These are phyloP conservation scores for Erebia epiphron DNA, from an alignment of 2,888 invertebrate genomes.

Conservation along the genomic window DNA sequence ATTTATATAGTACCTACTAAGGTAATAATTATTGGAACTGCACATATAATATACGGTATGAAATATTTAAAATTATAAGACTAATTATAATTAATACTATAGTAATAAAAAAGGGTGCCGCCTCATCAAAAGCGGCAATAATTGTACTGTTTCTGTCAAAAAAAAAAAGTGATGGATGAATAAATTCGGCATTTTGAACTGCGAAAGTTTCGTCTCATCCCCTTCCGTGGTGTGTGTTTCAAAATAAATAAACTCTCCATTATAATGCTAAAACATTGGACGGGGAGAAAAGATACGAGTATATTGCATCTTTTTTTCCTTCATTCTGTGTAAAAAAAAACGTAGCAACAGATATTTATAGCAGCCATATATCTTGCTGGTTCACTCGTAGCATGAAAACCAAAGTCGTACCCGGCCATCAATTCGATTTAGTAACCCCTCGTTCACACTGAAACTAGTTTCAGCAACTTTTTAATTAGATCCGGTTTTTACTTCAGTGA, in stretches of 20 bases:
- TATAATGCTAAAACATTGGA: neutral
- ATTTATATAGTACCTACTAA: too few species aligned
- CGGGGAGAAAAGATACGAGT: neutral
- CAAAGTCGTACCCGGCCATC: conserved; percentile 17
- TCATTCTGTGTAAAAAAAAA: conserved; percentile 7
- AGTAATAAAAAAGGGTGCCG: too few species aligned
- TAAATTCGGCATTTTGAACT: neutral
- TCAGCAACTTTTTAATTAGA: too few species aligned
- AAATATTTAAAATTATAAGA: too few species aligned
- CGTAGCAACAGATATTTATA: neutral
- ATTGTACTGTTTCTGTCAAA: too few species aligned
- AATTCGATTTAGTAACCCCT: neutral
- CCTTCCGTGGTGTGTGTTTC: neutral
- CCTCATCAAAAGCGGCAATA: too few species aligned
- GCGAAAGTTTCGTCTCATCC: neutral
- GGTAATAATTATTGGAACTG: too few species aligned
- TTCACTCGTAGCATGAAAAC: neutral
- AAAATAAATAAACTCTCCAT: neutral
- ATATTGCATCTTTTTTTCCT: conserved; percentile 2
- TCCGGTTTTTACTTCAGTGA: too few species aligned
- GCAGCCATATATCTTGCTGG: conserved; percentile 3
- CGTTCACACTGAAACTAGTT: conserved; percentile 2
- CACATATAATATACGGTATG: too few species aligned
- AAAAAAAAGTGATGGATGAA: too few species aligned
- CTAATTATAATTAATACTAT: too few species aligned